A percentile compares a stretch with the other conserved stretches of the same genome.
These are phyloP conservation scores for Oasisia sp. DNA, from an alignment of 2,888 invertebrate species.

Conservation along the genomic window DNA sequence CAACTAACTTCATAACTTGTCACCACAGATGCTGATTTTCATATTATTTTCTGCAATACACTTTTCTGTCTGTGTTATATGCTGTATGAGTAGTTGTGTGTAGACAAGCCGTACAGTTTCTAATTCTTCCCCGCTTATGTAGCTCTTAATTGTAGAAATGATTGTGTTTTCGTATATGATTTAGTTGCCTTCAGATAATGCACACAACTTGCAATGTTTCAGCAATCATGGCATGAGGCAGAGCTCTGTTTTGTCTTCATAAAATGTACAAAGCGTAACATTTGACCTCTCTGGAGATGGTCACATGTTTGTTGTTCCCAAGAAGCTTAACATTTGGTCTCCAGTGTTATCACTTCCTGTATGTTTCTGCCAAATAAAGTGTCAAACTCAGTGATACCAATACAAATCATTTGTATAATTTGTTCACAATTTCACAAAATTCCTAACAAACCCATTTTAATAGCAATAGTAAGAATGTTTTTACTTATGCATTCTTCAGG, in stretches of 20 bases:
- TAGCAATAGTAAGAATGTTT: too few species aligned
- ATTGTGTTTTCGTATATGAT: background rate
- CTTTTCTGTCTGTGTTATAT: background rate
- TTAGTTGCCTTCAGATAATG: background rate
- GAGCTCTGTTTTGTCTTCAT: background rate
- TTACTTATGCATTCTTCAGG: background rate
- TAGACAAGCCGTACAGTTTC: background rate
- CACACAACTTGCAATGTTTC: background rate
- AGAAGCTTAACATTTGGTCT: too few species aligned
- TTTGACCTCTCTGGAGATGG: background rate
- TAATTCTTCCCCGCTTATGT: background rate
- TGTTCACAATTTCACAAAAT: too few species aligned
- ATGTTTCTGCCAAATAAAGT: too few species aligned
- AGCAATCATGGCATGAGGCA: background rate
- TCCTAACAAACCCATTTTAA: too few species aligned
- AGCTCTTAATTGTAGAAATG: background rate
- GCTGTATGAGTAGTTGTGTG: background rate
- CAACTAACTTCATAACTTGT: background rate
- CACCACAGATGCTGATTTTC: background rate
- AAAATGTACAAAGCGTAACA: background rate
- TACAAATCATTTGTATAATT: too few species aligned
- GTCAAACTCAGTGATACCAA: too few species aligned
- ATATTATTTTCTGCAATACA: slow-evolving; percentile 10
- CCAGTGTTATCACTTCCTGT: too few species aligned
- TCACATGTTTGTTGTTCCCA: background rate